A percentile compares a stretch with the other conserved stretches of the same genome.
Evolutionary conservation across 2,888 invertebrate genomes (phyloP).

Genomic region (Crematogaster levior): DNA sequence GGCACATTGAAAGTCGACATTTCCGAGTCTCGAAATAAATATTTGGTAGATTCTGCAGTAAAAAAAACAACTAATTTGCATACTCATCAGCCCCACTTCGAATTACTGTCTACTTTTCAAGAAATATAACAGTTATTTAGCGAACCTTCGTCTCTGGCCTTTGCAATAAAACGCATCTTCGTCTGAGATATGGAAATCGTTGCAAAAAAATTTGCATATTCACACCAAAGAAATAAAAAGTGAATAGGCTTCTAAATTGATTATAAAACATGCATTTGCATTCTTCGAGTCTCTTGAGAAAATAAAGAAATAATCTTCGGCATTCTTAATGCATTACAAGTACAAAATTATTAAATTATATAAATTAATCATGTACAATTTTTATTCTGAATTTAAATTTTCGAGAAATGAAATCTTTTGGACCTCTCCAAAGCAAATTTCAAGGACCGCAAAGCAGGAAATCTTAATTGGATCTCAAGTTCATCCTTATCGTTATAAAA

Average conservation of each 20-base stretch:
- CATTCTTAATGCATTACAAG: not conserved
- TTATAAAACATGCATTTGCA: not conserved
- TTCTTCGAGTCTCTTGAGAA: not conserved
- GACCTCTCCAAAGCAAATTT: not conserved
- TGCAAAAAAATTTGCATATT: not conserved
- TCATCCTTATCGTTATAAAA: constrained; percentile 30
- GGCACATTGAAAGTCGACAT: constrained; percentile 38
- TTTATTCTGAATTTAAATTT: not conserved
- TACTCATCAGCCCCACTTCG: constrained; percentile 56
- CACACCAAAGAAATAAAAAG: not conserved
- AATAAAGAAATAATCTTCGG: not conserved
- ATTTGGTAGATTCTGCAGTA: constrained; percentile 34
- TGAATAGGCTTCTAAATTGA: not conserved
- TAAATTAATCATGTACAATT: not conserved
- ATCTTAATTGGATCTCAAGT: constrained; percentile 20
- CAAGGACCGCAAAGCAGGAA: not conserved
- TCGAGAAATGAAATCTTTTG: not conserved
- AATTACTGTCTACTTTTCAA: not conserved
- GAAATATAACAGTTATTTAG: not conserved
- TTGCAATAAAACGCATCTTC: not conserved
- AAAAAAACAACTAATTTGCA: constrained; percentile 60
- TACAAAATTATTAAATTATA: not conserved
- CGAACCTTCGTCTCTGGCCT: not conserved
- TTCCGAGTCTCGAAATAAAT: constrained; percentile 54
- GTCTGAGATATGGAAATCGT: not conserved